Base-by-base conservation (phyloP, 2,888 invertebrate genomes). In the Monochamus alternatus region DNA sequence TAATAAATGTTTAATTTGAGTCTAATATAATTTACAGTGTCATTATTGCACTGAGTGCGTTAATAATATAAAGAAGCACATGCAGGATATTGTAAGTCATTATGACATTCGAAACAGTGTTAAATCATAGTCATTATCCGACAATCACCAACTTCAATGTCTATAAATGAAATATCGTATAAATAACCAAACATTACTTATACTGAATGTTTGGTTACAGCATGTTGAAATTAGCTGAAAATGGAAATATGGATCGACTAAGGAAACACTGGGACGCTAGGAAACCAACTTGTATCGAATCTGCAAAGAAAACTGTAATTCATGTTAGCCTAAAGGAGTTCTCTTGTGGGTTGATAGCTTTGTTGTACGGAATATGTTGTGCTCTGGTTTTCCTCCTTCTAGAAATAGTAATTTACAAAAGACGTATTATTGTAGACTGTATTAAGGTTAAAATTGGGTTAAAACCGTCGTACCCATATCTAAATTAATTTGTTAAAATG, bases 281-380 rank as follows among this genome's bases (percentile, higher is more conserved):
- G 0, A 92, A 91, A 82, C 93, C 93, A 0, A 88, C 88, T 0
- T 94, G 94, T 83, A 90, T 92, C 2, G 88, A 88, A 59, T 89
- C 89, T 0, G 89, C 90, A 0, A 90, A 91, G 80, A 86, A 89
- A 59, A 88, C 87, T 75, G 83, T 89, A 5, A 89, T 91, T 77
- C 87, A 91, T 78, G 93, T 93, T 47, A 89, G 90, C 64, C 87
- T 93, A 73, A 87, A 88, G 38, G 93, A 93, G 83, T 92, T 93
- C 82, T 90, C 91, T 52, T 91, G 91, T 75, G 92, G 92, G 0
- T 87, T 93, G 12, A 84, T 91, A 14, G 87, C 91, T 63, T 87
- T 93, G 7, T 82, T 88, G 3, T 83, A 90, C 3, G 93, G 93
- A 31, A 87, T 90, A 81, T 78, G 88, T 22, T 80, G 88, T 0